phyloP scores from a whole-genome alignment of 2,888 invertebrate genomes.

The Plagodis pulveraria region DNA sequence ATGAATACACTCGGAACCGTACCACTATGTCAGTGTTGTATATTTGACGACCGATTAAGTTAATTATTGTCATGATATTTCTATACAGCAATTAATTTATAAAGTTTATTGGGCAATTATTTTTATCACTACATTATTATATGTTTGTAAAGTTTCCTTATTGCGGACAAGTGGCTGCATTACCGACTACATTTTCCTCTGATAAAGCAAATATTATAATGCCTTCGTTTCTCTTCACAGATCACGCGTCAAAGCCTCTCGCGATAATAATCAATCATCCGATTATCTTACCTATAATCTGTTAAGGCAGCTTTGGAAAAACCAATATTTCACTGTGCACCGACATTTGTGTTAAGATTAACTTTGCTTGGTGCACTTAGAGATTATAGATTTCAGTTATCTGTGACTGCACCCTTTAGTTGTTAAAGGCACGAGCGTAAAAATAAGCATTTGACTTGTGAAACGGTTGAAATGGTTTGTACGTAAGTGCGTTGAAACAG shows the following conservation, averaged over 20 bases:
- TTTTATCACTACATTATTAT: conserved; percentile 1
- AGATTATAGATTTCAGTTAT: conserved; percentile 1
- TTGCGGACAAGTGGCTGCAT: not conserved
- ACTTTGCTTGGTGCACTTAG: no score
- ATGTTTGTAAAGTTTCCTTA: conserved; percentile 3
- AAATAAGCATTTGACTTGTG: conserved; percentile 10
- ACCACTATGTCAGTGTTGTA: conserved; percentile 11
- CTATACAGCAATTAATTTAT: conserved; percentile 18
- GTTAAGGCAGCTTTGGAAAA: conserved; percentile 23
- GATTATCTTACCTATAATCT: no score
- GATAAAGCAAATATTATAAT: not conserved
- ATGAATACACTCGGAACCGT: conserved; percentile 22
- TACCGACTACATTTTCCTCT: not conserved
- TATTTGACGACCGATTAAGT: conserved; percentile 18
- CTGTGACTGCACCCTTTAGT: conserved; percentile 24
- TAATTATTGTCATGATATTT: conserved; percentile 15
- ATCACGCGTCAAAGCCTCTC: no score
- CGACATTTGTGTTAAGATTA: conserved; percentile 1
- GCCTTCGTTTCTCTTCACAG: no score
- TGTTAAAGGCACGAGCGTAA: conserved; percentile 13
- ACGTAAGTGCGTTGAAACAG: conserved; percentile 5
- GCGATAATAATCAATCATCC: no score
- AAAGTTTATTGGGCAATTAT: conserved; percentile 25
- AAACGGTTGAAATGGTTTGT: conserved; percentile 16
- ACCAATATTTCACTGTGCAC: conserved; percentile 21